Evolutionary conservation across 2,888 invertebrate species (phyloP), one percentile per base, ranked within the genome.

Genomic region (Lycaena phlaeas): DNA sequence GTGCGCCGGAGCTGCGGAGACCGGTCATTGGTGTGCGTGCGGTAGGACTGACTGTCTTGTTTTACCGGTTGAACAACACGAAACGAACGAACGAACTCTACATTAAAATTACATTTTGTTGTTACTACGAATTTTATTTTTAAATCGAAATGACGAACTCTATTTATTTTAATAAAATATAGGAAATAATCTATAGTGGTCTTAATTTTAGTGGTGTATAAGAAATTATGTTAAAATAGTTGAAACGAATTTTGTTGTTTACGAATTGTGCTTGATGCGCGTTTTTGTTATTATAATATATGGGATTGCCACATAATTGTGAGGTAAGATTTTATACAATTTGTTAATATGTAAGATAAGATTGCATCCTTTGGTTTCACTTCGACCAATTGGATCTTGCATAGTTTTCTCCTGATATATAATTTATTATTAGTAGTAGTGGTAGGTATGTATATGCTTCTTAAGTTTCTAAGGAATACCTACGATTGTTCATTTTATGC

Each of bases 31-130:
- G 7, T 22, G 5, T 5, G 4, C 22, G 18, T 5, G 3, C 5
- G 18, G 18, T 5, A 4, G 4, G 3, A 4, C 18, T 4, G 18
- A 7, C 60, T 57, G 66, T 54, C 68, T 60, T 51, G 70, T 57
- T 61, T 54, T 64, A 69, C 76, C 76, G 71, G 77, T 71, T 61
- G 52, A 66, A 69, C 70, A 69, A 77, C 66, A 60, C 56, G 61
- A 69, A 68, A 78, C 78, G 82, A 82, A 72, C 81, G 82, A 82
- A 81, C 82, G 82, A 82, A 81, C 72, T 38, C 43, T 40, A 41
- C 17, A 36, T 41, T 28, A 18, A 17, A 22, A 18, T 38, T 27
- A 9, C 3, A 14, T 18, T n/a, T 3, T 14, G 37, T 29, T 12
- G 2, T 27, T 18, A 9, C 12, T 9, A 22, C 34, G 34, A 34